A percentile compares a stretch with the other conserved stretches of the same genome.
Evolutionary conservation across 2,888 invertebrate genomes (phyloP).

Genomic region (Ormyrus pomaceus): DNA sequence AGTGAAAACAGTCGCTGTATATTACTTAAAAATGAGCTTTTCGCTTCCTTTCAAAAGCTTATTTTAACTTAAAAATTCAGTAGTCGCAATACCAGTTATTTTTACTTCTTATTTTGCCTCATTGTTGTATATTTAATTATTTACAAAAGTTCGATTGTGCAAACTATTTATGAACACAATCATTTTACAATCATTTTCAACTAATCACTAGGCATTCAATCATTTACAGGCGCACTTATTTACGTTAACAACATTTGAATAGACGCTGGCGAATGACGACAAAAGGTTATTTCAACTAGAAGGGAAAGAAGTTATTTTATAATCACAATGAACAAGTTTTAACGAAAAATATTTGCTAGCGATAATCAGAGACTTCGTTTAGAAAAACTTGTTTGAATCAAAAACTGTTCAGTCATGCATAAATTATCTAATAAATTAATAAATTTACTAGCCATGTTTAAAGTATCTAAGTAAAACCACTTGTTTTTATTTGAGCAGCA

Average conservation of each 20-base stretch:
- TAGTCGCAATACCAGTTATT: constrained; percentile 14
- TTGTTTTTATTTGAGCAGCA: constrained; percentile 7
- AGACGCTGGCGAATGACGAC: constrained; percentile 28
- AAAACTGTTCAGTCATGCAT: constrained; percentile 31
- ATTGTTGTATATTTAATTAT: constrained; percentile 46
- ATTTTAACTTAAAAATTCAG: constrained; percentile 23
- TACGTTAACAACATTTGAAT: constrained; percentile 43
- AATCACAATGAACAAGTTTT: constrained; percentile 35
- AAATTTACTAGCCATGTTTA: constrained; percentile 11
- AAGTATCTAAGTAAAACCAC: constrained; percentile 21
- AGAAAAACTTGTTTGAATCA: constrained; percentile 10
- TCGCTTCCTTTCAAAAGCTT: constrained; percentile 7
- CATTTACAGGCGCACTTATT: constrained; percentile 34
- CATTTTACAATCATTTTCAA: constrained; percentile 33
- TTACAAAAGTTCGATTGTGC: constrained; percentile 45
- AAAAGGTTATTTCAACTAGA: constrained; percentile 22
- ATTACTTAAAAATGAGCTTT: constrained; percentile 19
- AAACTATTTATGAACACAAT: constrained; percentile 37
- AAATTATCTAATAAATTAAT: constrained; percentile 43
- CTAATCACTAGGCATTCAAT: constrained; percentile 49
- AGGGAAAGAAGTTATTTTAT: not conserved
- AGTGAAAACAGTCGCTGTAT: constrained; percentile 26
- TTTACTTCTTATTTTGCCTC: constrained; percentile 41
- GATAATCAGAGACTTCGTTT: constrained; percentile 17
- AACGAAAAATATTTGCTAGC: constrained; percentile 24